Evolutionary conservation across 1,140 invertebrate genomes (phyloP).

Genomic region (Hydropsyche tenuis): DNA sequence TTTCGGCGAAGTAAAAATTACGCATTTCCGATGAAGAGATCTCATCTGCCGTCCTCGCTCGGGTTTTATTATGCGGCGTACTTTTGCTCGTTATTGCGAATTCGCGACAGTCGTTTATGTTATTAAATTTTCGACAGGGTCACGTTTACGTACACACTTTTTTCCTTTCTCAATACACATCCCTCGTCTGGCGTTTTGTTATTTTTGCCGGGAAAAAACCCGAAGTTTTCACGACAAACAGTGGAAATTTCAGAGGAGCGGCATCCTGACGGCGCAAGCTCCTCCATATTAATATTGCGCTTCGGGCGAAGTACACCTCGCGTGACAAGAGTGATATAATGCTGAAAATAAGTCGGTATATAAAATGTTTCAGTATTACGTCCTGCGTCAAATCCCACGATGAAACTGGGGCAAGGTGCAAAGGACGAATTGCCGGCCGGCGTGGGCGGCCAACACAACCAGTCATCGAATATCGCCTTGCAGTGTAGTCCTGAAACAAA

Average conservation of each 20-base stretch:
- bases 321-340: too few species aligned
- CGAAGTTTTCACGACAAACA: background rate
- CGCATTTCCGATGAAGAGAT: too few species aligned
- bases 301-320: too few species aligned
- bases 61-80: too few species aligned
- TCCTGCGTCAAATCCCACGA: constrained; percentile 76
- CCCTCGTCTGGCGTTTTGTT: background rate
- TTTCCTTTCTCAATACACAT: too few species aligned
- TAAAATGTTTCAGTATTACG: constrained; percentile 55
- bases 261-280: too few species aligned
- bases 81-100: too few species aligned
- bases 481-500: constrained; percentile 68
- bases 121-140: constrained; percentile 4
- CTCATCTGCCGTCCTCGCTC: too few species aligned
- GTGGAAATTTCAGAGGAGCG: background rate
- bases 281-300: too few species aligned
- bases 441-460: constrained; percentile 87
- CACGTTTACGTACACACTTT: too few species aligned
- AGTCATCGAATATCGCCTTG: constrained; percentile 79
- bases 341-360: too few species aligned
- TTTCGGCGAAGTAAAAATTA: background rate
- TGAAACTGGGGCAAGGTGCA: constrained; percentile 77
- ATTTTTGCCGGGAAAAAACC: background rate
- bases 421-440: constrained; percentile 73
- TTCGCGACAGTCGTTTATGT: background rate